phyloP scores from a whole-genome alignment of 2,113 vertebrate genomes.

The Ameiurus melas region DNA sequence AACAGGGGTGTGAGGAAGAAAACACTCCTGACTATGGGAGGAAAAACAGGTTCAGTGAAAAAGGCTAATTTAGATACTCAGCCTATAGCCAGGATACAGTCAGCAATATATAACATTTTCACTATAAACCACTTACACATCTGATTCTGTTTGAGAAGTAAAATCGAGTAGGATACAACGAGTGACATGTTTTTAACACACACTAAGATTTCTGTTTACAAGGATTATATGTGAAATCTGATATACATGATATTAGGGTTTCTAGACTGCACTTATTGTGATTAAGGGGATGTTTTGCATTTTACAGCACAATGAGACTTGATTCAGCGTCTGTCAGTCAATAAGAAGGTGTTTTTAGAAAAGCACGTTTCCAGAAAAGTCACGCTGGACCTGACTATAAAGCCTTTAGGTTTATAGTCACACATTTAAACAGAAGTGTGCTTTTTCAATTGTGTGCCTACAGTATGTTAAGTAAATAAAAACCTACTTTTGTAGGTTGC shows the following conservation, averaged over 20 bases:
- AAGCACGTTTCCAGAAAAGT: not conserved
- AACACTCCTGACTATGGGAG: not conserved
- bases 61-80: not conserved
- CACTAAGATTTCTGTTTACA: not conserved
- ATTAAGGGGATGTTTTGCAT: not conserved
- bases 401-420: not conserved
- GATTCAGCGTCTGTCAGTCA: not conserved
- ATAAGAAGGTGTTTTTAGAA: not conserved
- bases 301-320: not conserved
- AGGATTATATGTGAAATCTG: not conserved
- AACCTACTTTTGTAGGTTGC: not conserved
- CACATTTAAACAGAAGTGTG: not conserved
- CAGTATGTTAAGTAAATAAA: no score
- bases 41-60: conserved; percentile 4
- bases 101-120: not conserved
- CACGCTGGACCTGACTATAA: not conserved
- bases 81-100: not conserved
- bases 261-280: not conserved
- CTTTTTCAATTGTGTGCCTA: not conserved
- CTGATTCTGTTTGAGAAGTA: not conserved
- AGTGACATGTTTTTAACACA: not conserved
- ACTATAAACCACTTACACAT: not conserved
- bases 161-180: not conserved
- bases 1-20: not conserved
- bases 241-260: not conserved